These are phyloP conservation scores for Rotaria socialis DNA, from an alignment of 2,888 invertebrate genomes.

Conservation along the genomic window DNA sequence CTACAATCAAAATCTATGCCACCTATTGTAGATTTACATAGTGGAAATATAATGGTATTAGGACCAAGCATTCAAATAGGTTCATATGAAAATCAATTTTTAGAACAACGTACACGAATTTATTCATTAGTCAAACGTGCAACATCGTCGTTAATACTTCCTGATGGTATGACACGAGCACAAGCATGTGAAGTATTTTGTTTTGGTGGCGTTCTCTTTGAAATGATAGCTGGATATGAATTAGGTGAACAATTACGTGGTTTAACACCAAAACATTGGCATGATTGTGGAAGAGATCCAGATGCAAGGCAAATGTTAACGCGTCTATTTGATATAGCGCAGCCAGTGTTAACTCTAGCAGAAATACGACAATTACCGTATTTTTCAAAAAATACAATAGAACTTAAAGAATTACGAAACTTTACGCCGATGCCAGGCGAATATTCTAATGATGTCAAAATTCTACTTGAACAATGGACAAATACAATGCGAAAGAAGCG, in stretches of 20 bases:
- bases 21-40: conserved; percentile 14
- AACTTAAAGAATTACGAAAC: background rate
- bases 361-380: background rate
- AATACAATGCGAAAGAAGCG: background rate
- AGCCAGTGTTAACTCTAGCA: background rate
- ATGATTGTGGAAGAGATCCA: conserved; percentile 19
- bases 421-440: background rate
- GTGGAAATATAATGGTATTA: conserved; percentile 6
- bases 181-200: conserved; percentile 9
- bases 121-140: background rate
- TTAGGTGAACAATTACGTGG: background rate
- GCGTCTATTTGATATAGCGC: background rate
- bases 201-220: background rate
- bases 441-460: conserved; percentile 19
- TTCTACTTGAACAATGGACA: background rate
- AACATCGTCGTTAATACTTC: background rate
- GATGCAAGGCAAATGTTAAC: background rate
- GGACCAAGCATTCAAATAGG: conserved; percentile 11
- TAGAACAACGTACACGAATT: conserved; percentile 21
- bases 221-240: conserved; percentile 27
- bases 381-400: background rate
- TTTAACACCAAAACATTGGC: conserved; percentile 33
- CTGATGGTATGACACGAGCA: background rate
- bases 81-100: conserved; percentile 33
- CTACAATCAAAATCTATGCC: background rate